A percentile compares a stretch with the other conserved stretches of the same genome.
phyloP scores from a whole-genome alignment of 2,888 invertebrate genomes.

The Agriopis aurantiaria region DNA sequence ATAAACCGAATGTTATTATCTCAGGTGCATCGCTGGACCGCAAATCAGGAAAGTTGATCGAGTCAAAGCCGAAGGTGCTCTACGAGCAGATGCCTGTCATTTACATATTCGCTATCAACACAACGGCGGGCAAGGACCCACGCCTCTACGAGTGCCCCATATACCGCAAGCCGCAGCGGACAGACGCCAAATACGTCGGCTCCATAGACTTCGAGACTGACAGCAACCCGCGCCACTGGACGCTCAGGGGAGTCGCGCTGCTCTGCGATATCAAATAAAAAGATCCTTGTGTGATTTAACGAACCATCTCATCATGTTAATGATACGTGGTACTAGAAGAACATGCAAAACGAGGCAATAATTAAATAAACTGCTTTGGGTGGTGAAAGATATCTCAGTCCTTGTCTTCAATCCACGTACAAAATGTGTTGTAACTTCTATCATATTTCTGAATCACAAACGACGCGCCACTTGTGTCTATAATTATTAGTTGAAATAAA shows the following conservation, averaged over 20 bases:
- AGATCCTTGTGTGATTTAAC: background rate
- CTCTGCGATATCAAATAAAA: conserved; percentile 96
- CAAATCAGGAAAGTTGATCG: conserved; percentile 94
- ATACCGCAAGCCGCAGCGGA: conserved; percentile 97
- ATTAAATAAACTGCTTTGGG: background rate
- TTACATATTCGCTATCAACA: conserved; percentile 97
- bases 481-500: too few species aligned
- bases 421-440: too few species aligned
- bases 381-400: too few species aligned
- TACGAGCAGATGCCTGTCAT: conserved; percentile 99
- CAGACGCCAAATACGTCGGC: conserved; percentile 97
- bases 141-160: conserved; percentile 98
- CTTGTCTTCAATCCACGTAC: too few species aligned
- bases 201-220: conserved; percentile 98
- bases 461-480: too few species aligned
- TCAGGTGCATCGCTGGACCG: conserved; percentile 94
- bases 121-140: conserved; percentile 96
- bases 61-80: conserved; percentile 96
- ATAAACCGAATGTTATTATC: background rate
- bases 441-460: too few species aligned
- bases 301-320: background rate
- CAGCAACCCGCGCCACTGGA: conserved; percentile 97
- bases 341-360: background rate
- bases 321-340: background rate
- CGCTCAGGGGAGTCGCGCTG: conserved; percentile 97